Evolutionary conservation across 1,140 invertebrate genomes (phyloP).

Genomic region (Zelostemma sp.): DNA sequence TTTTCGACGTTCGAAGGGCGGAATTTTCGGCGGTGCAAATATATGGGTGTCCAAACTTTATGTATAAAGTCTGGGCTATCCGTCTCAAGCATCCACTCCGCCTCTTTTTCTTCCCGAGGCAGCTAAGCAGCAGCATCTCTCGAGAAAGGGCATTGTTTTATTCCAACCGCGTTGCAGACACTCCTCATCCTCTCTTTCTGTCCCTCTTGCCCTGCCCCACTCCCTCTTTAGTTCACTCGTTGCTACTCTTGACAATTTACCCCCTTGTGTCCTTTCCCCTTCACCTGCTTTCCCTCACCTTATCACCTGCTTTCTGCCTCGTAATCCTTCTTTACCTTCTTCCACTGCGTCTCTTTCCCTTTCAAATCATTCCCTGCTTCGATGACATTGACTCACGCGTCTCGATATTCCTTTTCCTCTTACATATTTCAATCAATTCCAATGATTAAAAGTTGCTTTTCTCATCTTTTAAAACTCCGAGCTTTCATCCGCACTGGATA

Average conservation of each 20-base stretch:
- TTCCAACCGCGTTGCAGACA: conserved; percentile 67
- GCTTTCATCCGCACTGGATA: no score
- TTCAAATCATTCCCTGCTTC: conserved; percentile 53
- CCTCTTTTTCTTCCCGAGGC: conserved; percentile 59
- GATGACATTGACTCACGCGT: conserved; percentile 59
- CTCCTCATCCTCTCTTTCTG: conserved; percentile 56
- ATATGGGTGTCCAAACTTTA: conserved; percentile 35
- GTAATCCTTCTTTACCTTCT: conserved; percentile 39
- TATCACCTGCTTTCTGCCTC: conserved; percentile 31
- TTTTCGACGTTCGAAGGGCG: neutral
- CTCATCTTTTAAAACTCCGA: no score
- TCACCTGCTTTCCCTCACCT: conserved; percentile 35
- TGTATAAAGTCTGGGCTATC: conserved; percentile 56
- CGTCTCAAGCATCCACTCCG: conserved; percentile 66
- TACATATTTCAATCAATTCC: no score
- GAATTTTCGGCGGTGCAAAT: neutral
- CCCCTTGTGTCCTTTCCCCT: conserved; percentile 37
- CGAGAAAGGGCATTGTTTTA: conserved; percentile 66
- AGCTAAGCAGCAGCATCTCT: conserved; percentile 58
- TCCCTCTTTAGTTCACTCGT: conserved; percentile 46
- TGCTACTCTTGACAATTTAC: conserved; percentile 63
- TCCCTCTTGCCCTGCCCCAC: conserved; percentile 32
- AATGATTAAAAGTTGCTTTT: no score
- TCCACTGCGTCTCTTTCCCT: no score
- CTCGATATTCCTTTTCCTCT: no score